Conservation (phyloP, 2,797 vertebrate species). For the Schizopygopsis malacanthus region DNA sequence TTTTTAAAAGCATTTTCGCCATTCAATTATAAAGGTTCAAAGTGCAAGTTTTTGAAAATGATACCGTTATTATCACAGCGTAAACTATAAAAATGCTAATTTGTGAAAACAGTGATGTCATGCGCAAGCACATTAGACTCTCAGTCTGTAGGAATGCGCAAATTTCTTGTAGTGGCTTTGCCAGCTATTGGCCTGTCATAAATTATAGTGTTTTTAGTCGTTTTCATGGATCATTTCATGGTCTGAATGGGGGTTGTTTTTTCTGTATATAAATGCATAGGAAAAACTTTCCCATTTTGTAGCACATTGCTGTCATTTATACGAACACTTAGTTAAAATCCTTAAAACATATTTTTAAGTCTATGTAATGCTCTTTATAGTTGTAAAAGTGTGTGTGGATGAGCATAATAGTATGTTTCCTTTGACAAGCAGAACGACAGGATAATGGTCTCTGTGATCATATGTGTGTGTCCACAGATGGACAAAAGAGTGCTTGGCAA, state of each 20-base stretch:
- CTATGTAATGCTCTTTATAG: not conserved
- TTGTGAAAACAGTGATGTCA: not conserved
- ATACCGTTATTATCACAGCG: not conserved
- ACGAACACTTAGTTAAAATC: not conserved
- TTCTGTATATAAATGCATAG: not conserved
- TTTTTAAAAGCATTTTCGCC: not conserved
- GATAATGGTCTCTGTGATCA: slow-evolving; percentile 11
- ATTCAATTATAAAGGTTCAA: not conserved
- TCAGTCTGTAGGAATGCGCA: not conserved
- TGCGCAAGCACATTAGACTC: too few relatives aligned
- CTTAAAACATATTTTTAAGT: not conserved
- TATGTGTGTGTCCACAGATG: not conserved
- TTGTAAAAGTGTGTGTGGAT: not conserved
- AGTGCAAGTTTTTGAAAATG: not conserved
- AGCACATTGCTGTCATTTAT: not conserved
- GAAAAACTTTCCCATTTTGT: not conserved
- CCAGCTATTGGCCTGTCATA: not conserved
- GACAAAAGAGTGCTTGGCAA: slow-evolving; percentile 1
- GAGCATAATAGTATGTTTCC: not conserved
- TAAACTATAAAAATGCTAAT: not conserved
- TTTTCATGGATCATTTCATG: not conserved
- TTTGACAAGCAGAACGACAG: not conserved
- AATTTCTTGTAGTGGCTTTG: not conserved
- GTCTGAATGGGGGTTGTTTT: not conserved
- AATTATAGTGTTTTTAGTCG: not conserved